Base-by-base conservation (phyloP, 1,140 invertebrate species). In the Drosophila pachea region DNA sequence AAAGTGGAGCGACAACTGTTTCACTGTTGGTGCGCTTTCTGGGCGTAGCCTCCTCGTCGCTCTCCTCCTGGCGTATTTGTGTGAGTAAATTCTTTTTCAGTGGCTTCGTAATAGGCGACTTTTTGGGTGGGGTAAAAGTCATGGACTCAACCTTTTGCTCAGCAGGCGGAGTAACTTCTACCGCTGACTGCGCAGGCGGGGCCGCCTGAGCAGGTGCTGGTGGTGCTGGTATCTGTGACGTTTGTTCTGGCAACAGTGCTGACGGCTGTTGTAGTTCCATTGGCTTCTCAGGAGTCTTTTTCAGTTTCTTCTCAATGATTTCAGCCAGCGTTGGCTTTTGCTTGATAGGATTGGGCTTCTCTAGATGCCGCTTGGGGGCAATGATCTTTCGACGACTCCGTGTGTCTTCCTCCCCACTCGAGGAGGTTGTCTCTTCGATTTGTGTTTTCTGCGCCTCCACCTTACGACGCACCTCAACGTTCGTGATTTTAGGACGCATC, bases 361-460 rank as follows among this genome's bases (percentile, higher is more conserved):
- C 78, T 32, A 68, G 36, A 48, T 71, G 67, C 6, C 77, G 42
- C 8, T 86, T 87, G 9, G 77, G 74, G 5, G 77, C 66, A 14
- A 74, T 74, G 22, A 77, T 75, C 52, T 87, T 88, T 7, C 78
- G 72, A 0, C 81, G 74, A 66, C 71, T 72, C 4, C 81, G 68
- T 5, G 71, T 29, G 49, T 89, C 82, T 61, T 90, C 76, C 59
- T 93, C 92, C n/a, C 76, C 83, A 11, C 79, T 86, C 6, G 87
- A 88, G 0, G 86, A 88, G 73, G 91, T 93, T 16, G 91, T 92
- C 65, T 91, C 90, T 64, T 91, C 90, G 38, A 90, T 90, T 61
- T 91, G 73, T 3, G 75, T 76, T 68, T 87, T 92, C 91, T 69
- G 93, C 53, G 66, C 90, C 70, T 93, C 93, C 0, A 93, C 88